Evolutionary conservation across 2,113 vertebrate genomes (phyloP).

Genomic region (Acanthisitta chloris): DNA sequence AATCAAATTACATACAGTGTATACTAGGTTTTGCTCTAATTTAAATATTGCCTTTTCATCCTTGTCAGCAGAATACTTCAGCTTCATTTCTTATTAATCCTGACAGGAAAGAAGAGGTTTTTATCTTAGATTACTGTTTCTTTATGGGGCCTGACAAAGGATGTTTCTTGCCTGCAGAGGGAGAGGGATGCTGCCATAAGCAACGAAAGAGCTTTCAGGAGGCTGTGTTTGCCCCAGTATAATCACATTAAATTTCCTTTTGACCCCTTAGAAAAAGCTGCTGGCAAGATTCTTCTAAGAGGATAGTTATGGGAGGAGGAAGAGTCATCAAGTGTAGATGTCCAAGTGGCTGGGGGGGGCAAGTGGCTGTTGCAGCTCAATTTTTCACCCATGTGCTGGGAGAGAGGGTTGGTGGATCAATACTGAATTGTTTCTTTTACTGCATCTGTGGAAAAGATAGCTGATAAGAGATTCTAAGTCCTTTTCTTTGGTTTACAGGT

Average conservation of each 20-base stretch:
- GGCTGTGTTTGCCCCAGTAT: not conserved
- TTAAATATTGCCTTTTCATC: conserved; percentile 49
- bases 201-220: not conserved
- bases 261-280: not conserved
- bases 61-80: conserved; percentile 3
- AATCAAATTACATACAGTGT: conserved; percentile 20
- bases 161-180: not conserved
- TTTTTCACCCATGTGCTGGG: not conserved
- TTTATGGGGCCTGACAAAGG: not conserved
- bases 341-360: not conserved
- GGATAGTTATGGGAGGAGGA: not conserved
- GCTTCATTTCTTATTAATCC: conserved; percentile 25
- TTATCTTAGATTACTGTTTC: not conserved
- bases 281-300: not conserved
- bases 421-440: not conserved
- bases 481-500: not conserved
- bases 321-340: not conserved
- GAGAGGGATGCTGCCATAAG: not conserved
- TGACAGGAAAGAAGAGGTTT: not conserved
- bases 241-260: not conserved
- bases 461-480: not conserved
- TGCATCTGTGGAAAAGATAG: not conserved
- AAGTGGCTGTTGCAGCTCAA: not conserved
- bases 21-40: conserved; percentile 13
- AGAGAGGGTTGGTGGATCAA: not conserved